These are phyloP conservation scores for Pterois miles DNA, from an alignment of 2,797 vertebrate species.

Conservation along the genomic window DNA sequence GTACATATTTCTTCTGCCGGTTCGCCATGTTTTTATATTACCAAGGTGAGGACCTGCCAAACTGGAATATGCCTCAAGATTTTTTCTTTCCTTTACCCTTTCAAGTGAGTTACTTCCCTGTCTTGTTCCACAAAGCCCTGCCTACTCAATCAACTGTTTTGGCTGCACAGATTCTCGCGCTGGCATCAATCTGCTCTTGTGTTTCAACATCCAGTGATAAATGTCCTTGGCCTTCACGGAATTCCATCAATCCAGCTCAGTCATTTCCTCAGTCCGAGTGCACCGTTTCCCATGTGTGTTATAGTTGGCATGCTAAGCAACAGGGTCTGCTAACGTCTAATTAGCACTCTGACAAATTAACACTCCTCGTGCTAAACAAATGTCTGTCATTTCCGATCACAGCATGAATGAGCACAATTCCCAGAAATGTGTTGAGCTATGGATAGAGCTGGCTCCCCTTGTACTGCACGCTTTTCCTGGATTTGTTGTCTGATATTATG, in stretches of 20 bases:
- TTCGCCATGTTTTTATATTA: constrained; percentile 52
- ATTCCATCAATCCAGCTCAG: constrained; percentile 50
- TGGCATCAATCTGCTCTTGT: constrained; percentile 38
- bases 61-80: constrained; percentile 43
- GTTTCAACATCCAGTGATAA: constrained; percentile 57
- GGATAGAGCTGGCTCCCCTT: constrained; percentile 18
- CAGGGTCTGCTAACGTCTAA: constrained; percentile 53
- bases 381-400: constrained; percentile 46
- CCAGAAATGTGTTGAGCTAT: constrained; percentile 27
- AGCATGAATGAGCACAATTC: constrained; percentile 32
- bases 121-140: constrained; percentile 34
- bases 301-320: constrained; percentile 47
- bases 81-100: constrained; percentile 35
- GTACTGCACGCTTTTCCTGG: not conserved
- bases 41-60: constrained; percentile 53
- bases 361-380: constrained; percentile 56
- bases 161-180: constrained; percentile 33
- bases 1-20: constrained; percentile 37
- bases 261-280: constrained; percentile 43
- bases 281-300: constrained; percentile 53
- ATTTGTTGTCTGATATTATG: not conserved
- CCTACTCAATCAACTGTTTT: constrained; percentile 48
- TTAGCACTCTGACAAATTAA: constrained; percentile 67
- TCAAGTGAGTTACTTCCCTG: constrained; percentile 41
- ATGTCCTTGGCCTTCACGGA: constrained; percentile 54